Evolutionary conservation across 2,888 invertebrate species (phyloP).

Genomic region (Nomada lathburiana): DNA sequence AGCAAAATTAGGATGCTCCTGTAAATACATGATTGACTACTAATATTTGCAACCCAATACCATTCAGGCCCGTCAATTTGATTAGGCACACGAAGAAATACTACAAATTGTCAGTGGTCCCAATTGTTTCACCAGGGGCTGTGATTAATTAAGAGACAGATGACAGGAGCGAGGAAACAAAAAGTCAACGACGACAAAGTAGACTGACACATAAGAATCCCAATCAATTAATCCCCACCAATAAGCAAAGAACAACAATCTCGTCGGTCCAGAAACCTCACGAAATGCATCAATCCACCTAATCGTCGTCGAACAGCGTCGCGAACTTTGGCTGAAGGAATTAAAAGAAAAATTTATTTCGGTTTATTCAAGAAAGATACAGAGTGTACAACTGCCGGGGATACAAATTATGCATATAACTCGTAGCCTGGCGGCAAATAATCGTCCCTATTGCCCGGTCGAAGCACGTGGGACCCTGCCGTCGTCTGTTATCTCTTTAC

Average conservation of each 20-base stretch:
- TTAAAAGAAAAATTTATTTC: conserved; percentile 81
- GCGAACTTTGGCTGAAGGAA: conserved; percentile 73
- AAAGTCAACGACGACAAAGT: conserved; percentile 33
- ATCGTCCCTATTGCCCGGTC: conserved; percentile 53
- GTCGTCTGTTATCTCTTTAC: conserved; percentile 50
- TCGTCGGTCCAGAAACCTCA: too few species aligned
- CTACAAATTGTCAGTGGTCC: too few species aligned
- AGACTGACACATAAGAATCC: conserved; percentile 25
- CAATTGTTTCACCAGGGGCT: not conserved
- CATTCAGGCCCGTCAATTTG: too few species aligned
- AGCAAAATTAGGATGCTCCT: too few species aligned
- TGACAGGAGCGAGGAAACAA: conserved; percentile 2
- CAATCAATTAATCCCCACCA: not conserved
- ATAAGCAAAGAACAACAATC: not conserved
- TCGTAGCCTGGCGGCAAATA: conserved; percentile 61
- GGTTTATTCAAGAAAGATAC: conserved; percentile 81
- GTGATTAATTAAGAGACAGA: not conserved
- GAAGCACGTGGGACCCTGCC: conserved; percentile 56
- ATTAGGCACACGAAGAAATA: too few species aligned
- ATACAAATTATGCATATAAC: conserved; percentile 69
- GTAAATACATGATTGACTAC: not conserved
- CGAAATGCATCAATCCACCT: conserved; percentile 27
- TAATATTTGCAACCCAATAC: not conserved
- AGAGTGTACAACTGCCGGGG: conserved; percentile 76
- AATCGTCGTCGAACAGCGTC: not conserved